Conservation (phyloP, 2,888 invertebrate genomes). For the Trilocha varians region DNA sequence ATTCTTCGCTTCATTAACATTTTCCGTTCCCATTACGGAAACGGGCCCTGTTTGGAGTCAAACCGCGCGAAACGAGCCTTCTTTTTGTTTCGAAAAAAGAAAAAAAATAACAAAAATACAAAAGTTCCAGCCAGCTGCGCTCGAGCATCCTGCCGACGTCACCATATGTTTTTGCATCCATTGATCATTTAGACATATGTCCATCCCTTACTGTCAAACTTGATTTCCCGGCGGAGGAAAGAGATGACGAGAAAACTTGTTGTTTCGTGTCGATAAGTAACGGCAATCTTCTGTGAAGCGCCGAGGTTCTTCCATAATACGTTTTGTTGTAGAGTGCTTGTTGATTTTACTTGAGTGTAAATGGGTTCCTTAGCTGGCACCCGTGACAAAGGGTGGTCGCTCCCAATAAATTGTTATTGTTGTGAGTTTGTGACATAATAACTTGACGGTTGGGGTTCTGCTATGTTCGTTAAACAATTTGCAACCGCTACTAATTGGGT, state of each 20-base stretch:
- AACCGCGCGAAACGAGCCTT: constrained; percentile 62
- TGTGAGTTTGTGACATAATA: constrained; percentile 52
- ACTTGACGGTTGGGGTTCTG: constrained; percentile 25
- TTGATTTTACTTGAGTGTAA: constrained; percentile 42
- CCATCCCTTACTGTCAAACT: constrained; percentile 36
- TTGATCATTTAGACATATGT: constrained; percentile 42
- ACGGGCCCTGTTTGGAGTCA: constrained; percentile 47
- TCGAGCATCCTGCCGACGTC: constrained; percentile 67
- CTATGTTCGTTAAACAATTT: constrained; percentile 24
- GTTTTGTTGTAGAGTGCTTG: constrained; percentile 40
- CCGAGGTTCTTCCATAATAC: constrained; percentile 45
- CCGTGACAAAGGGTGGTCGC: constrained; percentile 31
- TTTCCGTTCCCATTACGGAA: constrained; percentile 63
- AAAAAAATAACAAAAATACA: constrained; percentile 45
- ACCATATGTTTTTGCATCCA: constrained; percentile 57
- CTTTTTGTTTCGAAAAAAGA: constrained; percentile 51
- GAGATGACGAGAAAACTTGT: constrained; percentile 37
- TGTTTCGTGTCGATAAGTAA: constrained; percentile 47
- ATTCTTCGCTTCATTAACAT: constrained; percentile 59
- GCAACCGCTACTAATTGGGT: constrained; percentile 25
- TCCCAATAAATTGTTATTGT: constrained; percentile 54
- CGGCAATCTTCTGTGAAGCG: constrained; percentile 59
- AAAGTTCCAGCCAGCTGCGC: constrained; percentile 70
- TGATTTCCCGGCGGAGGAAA: constrained; percentile 19
- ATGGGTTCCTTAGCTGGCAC: constrained; percentile 27